Evolutionary conservation across 2,888 invertebrate species (phyloP).

Genomic region (Balanococcus diminutus): DNA sequence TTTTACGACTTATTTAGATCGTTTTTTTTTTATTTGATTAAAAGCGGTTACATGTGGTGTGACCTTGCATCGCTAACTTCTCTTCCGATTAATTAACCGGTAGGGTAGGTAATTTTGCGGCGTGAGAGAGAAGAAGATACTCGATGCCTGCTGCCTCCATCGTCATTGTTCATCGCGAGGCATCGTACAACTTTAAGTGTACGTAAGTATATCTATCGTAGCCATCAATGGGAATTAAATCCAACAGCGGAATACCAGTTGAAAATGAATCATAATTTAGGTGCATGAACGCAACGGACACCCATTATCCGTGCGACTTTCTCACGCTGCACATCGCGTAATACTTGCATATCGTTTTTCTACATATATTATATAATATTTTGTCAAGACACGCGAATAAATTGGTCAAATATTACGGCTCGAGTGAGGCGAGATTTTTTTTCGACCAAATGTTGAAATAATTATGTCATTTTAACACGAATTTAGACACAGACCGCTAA

Average conservation of each 20-base stretch:
- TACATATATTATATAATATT: neutral
- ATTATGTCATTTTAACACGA: neutral
- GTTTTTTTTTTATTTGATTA: no score
- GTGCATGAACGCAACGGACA: neutral
- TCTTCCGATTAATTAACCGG: conserved; percentile 12
- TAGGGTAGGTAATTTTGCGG: neutral
- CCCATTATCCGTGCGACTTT: conserved; percentile 22
- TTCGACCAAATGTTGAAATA: neutral
- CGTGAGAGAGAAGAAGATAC: neutral
- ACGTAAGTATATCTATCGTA: neutral
- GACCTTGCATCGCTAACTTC: neutral
- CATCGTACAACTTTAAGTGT: neutral
- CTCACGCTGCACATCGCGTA: neutral
- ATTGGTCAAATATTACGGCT: conserved; percentile 23
- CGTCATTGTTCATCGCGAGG: neutral
- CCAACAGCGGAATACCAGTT: neutral
- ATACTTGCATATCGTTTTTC: neutral
- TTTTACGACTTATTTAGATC: neutral
- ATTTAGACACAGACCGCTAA: no score
- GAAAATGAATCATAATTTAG: neutral
- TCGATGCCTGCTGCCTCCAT: neutral
- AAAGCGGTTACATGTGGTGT: neutral
- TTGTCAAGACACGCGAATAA: neutral
- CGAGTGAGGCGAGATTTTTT: neutral
- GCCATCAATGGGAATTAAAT: neutral